Evolutionary conservation across 2,797 vertebrate species (phyloP).

Genomic region (Myoxocephalus aenaeus): DNA sequence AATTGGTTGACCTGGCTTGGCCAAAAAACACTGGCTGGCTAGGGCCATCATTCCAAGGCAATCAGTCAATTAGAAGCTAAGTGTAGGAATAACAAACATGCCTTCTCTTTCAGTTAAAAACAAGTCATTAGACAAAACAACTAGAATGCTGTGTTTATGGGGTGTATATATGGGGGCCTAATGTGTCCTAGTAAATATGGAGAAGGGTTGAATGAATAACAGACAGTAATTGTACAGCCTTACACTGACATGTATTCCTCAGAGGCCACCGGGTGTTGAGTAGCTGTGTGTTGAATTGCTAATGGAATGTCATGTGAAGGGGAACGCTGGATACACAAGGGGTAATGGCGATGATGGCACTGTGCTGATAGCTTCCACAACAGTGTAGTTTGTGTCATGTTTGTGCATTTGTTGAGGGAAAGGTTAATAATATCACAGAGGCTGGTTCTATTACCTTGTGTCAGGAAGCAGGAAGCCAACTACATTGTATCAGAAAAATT

Average conservation of each 20-base stretch:
- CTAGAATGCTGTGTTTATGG: background rate
- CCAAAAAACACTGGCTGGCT: constrained; percentile 7
- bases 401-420: constrained; percentile 43
- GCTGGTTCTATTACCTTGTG: constrained; percentile 37
- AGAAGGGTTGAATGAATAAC: constrained; percentile 38
- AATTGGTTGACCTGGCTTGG: background rate
- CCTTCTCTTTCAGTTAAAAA: background rate
- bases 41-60: constrained; percentile 12
- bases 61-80: constrained; percentile 35
- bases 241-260: constrained; percentile 55
- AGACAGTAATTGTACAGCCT: constrained; percentile 33
- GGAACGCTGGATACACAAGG: constrained; percentile 47
- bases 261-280: constrained; percentile 42
- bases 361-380: constrained; percentile 54
- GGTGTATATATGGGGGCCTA: background rate
- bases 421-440: constrained; percentile 34
- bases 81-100: background rate
- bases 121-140: background rate
- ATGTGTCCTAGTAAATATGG: constrained; percentile 14
- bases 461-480: constrained; percentile 32
- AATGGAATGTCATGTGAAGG: constrained; percentile 66
- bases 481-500: constrained; percentile 16
- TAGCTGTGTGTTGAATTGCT: constrained; percentile 51
- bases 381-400: constrained; percentile 40
- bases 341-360: constrained; percentile 65